Evolutionary conservation across 1,140 invertebrate species (phyloP).

Genomic region (Pissodes strobi): DNA sequence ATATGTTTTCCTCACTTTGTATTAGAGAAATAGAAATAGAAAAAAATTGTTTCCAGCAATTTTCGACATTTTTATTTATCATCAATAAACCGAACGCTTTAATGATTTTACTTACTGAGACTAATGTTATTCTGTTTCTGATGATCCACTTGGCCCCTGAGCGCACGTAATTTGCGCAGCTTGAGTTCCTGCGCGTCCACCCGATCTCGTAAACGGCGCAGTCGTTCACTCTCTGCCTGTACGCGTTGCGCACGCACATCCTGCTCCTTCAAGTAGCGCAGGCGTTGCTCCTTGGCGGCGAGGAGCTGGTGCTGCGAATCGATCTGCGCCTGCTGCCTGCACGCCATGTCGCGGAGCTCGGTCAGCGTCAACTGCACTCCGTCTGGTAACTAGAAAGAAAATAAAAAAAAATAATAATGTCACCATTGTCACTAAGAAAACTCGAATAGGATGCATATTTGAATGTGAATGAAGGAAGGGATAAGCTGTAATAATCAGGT

Average conservation of each 20-base stretch:
- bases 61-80: neutral
- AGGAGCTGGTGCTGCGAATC: slow-evolving; percentile 89
- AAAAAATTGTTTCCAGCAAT: neutral
- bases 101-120: slow-evolving; percentile 75
- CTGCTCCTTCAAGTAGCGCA: slow-evolving; percentile 92
- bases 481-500: too few species aligned
- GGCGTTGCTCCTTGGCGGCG: slow-evolving; percentile 88
- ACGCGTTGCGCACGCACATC: slow-evolving; percentile 82
- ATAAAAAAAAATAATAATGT: too few species aligned
- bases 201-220: slow-evolving; percentile 84
- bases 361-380: slow-evolving; percentile 84
- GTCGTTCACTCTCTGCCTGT: slow-evolving; percentile 84
- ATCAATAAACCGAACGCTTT: neutral
- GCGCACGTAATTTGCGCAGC: slow-evolving; percentile 82
- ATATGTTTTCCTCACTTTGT: too few species aligned
- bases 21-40: too few species aligned
- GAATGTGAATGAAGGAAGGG: too few species aligned
- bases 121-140: slow-evolving; percentile 88
- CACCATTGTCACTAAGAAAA: too few species aligned
- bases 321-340: slow-evolving; percentile 94
- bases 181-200: slow-evolving; percentile 94
- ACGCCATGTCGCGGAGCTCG: slow-evolving; percentile 94
- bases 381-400: slow-evolving; percentile 75
- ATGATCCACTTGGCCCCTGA: slow-evolving; percentile 90
- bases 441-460: too few species aligned